Percentiles rank a stretch among this genome's conserved stretches.
Evolutionary conservation across 2,888 invertebrate species (phyloP).

Genomic region (Torymus auratus): DNA sequence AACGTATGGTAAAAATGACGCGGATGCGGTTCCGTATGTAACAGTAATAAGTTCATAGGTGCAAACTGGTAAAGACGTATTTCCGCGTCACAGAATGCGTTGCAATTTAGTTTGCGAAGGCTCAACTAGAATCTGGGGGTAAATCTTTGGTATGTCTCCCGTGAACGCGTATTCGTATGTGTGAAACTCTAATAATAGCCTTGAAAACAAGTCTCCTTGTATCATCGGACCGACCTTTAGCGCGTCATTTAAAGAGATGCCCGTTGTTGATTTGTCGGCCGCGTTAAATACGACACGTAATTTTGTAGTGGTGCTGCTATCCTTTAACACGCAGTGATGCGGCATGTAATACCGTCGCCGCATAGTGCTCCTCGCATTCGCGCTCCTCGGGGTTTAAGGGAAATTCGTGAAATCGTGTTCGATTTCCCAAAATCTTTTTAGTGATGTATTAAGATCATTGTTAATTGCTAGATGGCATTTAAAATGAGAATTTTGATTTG

Average conservation of each 20-base stretch:
- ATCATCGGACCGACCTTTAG: not conserved
- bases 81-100: not conserved
- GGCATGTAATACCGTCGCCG: not conserved
- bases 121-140: not conserved
- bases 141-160: not conserved
- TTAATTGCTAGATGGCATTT: no score
- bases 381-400: no score
- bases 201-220: not conserved
- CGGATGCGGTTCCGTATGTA: constrained; percentile 47
- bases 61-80: no score
- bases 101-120: not conserved
- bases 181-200: not conserved
- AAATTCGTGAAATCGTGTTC: no score
- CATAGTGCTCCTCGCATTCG: no score
- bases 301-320: not conserved
- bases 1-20: constrained; percentile 27
- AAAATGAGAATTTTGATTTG: no score
- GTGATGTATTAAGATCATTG: no score
- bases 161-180: not conserved
- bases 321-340: not conserved
- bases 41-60: constrained; percentile 12
- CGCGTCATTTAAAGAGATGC: not conserved
- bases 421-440: no score
- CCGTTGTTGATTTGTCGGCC: not conserved
- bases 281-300: not conserved